Evolutionary conservation across 2,797 vertebrate genomes (phyloP).

Genomic region (Choloepus didactylus): DNA sequence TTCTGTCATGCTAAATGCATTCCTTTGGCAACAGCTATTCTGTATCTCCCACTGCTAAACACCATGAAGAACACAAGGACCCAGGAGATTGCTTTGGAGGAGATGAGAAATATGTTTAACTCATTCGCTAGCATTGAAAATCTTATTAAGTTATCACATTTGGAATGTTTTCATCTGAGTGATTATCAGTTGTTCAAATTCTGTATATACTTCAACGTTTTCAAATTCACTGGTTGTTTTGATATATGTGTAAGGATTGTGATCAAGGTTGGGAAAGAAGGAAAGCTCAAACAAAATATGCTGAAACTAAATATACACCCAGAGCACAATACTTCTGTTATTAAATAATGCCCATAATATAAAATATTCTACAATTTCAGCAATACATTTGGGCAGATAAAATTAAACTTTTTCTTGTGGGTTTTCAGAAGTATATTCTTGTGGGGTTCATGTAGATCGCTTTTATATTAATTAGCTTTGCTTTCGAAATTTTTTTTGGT

Average conservation of each 20-base stretch:
- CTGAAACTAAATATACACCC: neutral
- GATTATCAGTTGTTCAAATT: neutral
- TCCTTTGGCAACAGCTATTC: neutral
- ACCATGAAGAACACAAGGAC: neutral
- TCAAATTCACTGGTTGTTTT: neutral
- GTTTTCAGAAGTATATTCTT: slow-evolving; percentile 77
- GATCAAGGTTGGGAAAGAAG: neutral
- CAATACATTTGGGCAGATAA: slow-evolving; percentile 61
- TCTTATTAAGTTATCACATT: neutral
- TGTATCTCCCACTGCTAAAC: too few relatives aligned
- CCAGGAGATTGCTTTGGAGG: neutral
- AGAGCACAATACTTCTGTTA: neutral
- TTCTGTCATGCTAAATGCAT: neutral
- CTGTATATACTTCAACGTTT: neutral
- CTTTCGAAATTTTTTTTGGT: slow-evolving; percentile 85
- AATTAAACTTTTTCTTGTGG: slow-evolving; percentile 71
- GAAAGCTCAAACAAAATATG: neutral
- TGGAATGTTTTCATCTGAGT: neutral
- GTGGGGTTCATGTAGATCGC: slow-evolving; percentile 81
- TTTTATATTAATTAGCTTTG: slow-evolving; percentile 90
- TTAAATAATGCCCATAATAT: neutral
- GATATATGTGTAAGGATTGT: neutral
- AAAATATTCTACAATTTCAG: slow-evolving; percentile 62
- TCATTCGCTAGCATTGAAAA: neutral
- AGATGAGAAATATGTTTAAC: slow-evolving; percentile 25